Base-by-base conservation (phyloP, 1,140 invertebrate species). In the Trichomalopsis sarcophagae region DNA sequence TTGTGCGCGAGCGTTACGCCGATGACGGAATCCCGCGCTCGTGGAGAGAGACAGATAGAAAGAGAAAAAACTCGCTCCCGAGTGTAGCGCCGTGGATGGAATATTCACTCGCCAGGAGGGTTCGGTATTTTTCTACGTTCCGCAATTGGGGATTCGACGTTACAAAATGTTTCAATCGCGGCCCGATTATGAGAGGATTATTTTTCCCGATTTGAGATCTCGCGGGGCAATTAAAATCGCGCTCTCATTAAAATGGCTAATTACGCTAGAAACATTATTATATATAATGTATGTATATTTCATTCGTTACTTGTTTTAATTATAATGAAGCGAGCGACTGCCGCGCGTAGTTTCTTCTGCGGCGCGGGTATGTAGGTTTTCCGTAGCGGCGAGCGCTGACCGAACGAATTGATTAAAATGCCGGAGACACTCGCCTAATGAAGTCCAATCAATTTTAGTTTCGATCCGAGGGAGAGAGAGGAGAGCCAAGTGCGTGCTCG, bases 341-440 rank as follows among this genome's bases (percentile, higher is more conserved):
- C 21, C 47, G 55, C 5, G 7, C 55, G 33, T 36, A 71, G 33
- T 71, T 71, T 33, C 10, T 11, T 30, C 23, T 10, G 68, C 10
- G 68, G 7, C 5, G 11, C 1, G 10, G 1, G 27, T 1, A 27
- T 27, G 27, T 27, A 44, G 23, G 23, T 71, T 33, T 71, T 17
- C 68, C 68, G 68, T 17, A 30, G 14, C 9, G 68, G 27, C 23
- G 13, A 71, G 3, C 11, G 4, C 30, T 71, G 27, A 33, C 68
- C 68, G 30, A n/a, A 71, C 68, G 27, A 30, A 33, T 71, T 71
- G 27, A 71, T 71, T 71, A 71, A 71, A 71, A 30, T 71, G 14
- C 68, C 27, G 30, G 27, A 71, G 68, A 71, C 27, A 71, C 9
- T 33, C 68, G 30, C 68, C 27, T 71, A 71, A 71, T 30, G 30